Base-by-base conservation (phyloP, 1,140 invertebrate species). In the Tribolium madens region DNA sequence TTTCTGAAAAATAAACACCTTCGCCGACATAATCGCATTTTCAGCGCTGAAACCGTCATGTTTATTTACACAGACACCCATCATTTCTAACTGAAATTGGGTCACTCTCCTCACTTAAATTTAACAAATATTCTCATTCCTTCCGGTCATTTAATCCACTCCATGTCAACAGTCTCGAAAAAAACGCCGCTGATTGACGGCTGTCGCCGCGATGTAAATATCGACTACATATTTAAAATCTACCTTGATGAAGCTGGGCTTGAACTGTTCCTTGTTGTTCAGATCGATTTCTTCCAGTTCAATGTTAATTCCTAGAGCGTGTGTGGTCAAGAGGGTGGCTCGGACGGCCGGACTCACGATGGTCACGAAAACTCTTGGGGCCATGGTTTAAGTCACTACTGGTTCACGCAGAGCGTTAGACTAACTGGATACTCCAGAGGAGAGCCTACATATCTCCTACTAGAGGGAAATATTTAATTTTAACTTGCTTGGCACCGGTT, bases 401-500 rank as follows among this genome's bases (percentile, higher is more conserved):
- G 17, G 52, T 21, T 18, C 17, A 57, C 18, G 31, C 57, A 26
- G 26, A 33, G 26, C 21, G 57, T 36, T 31, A 31, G 57, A 64
- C 57, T 57, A 21, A 21, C 52, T 64, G 57, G 57, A 64, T 33
- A 14, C 57, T 64, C 57, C 57, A 64, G 57, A 64, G 57, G 57
- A 64, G 57, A 31, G 21, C 21, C 12, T 31, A 33, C 57, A 31
- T 64, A 64, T 64, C 57, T 64, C 57, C 21, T 64, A 64, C 57
- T 64, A 64, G 57, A 64, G 57, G 57, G 57, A 64, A 64, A 64
- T 64, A 52, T 72, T 72, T 72, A 72, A 72, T 72, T 72, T 72
- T 72, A 72, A 72, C 70, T 72, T 52, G 70, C 50, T 72, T 72
- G 70, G 70, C 70, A 72, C 70, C 17, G 46, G 46, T 71, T 72